phyloP scores from a whole-genome alignment of 2,888 invertebrate genomes.

The Chaitophorus viminalis region DNA sequence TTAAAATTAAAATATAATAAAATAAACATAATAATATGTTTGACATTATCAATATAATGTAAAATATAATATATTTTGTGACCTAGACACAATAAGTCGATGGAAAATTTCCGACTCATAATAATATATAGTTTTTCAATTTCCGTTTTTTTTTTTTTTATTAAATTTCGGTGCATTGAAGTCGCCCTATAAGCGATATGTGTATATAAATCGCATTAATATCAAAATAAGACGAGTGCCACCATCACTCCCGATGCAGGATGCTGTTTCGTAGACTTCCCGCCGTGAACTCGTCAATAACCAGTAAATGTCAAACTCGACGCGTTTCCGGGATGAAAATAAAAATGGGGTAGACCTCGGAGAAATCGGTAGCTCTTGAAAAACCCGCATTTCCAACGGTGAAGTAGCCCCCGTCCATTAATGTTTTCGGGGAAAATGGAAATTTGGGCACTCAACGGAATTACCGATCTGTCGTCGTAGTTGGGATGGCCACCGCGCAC shows the following conservation, averaged over 20 bases:
- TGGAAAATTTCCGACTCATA: too few relatives aligned
- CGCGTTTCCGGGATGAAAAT: slow-evolving; percentile 18
- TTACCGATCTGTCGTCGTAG: slow-evolving; percentile 49
- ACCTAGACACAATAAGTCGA: too few relatives aligned
- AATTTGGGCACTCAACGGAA: slow-evolving; percentile 59
- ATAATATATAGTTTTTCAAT: too few relatives aligned
- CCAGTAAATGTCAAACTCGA: slow-evolving; percentile 27
- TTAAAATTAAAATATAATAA: too few relatives aligned
- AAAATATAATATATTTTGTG: too few relatives aligned
- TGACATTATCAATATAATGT: too few relatives aligned
- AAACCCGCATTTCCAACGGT: slow-evolving; percentile 47
- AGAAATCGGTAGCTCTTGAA: slow-evolving; percentile 39
- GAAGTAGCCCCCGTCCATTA: slow-evolving; percentile 38
- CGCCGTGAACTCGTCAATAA: slow-evolving; percentile 39
- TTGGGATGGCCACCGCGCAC: too few relatives aligned
- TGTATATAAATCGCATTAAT: slow-evolving; percentile 2
- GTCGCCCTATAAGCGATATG: too few relatives aligned
- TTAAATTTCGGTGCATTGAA: too few relatives aligned
- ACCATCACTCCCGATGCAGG: neutral
- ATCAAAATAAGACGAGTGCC: slow-evolving; percentile 13
- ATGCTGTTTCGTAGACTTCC: neutral
- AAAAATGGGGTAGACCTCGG: slow-evolving; percentile 1
- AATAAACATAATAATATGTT: too few relatives aligned
- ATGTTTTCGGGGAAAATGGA: slow-evolving; percentile 61
- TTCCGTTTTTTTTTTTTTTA: neutral